A percentile compares a stretch with the other conserved stretches of the same genome.
phyloP scores from a whole-genome alignment of 1,140 invertebrate species.

The Drosophila obscura region DNA sequence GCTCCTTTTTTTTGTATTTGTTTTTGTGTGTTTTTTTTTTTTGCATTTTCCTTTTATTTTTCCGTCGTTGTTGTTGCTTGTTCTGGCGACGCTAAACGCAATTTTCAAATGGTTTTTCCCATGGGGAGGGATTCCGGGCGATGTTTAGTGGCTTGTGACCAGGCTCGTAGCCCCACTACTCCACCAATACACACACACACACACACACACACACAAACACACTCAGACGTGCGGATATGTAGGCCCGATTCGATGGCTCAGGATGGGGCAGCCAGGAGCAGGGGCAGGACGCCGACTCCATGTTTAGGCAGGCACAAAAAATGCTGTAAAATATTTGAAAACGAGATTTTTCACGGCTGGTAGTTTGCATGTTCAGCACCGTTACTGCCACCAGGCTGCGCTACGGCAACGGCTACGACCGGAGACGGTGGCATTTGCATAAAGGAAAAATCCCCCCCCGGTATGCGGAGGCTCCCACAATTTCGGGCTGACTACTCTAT shows the following conservation, averaged over 20 bases:
- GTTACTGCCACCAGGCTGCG: slow-evolving; percentile 45
- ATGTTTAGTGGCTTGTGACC: slow-evolving; percentile 70
- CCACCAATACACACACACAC: slow-evolving; percentile 10
- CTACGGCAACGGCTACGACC: slow-evolving; percentile 5
- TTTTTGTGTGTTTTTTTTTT: slow-evolving; percentile 9
- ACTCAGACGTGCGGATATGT: slow-evolving; percentile 1
- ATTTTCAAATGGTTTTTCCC: slow-evolving; percentile 68
- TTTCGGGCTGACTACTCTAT: neutral
- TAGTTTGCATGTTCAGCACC: slow-evolving; percentile 79
- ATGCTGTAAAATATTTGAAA: slow-evolving; percentile 81
- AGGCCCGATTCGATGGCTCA: neutral
- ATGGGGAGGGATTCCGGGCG: slow-evolving; percentile 11
- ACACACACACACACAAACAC: slow-evolving; percentile 2
- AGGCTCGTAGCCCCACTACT: slow-evolving; percentile 16
- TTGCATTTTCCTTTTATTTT: slow-evolving; percentile 38
- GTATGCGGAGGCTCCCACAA: too few relatives aligned
- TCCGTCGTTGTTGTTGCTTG: slow-evolving; percentile 16
- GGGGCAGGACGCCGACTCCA: slow-evolving; percentile 5
- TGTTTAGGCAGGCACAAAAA: slow-evolving; percentile 74
- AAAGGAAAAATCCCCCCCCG: slow-evolving; percentile 36
- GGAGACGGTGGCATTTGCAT: slow-evolving; percentile 62
- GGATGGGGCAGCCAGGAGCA: neutral
- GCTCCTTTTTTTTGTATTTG: slow-evolving; percentile 10
- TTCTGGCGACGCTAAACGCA: slow-evolving; percentile 50
- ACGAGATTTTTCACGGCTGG: slow-evolving; percentile 81